Evolutionary conservation across 2,113 vertebrate genomes (phyloP), one percentile per base, ranked within the genome.

Genomic region (Odontesthes bonariensis): DNA sequence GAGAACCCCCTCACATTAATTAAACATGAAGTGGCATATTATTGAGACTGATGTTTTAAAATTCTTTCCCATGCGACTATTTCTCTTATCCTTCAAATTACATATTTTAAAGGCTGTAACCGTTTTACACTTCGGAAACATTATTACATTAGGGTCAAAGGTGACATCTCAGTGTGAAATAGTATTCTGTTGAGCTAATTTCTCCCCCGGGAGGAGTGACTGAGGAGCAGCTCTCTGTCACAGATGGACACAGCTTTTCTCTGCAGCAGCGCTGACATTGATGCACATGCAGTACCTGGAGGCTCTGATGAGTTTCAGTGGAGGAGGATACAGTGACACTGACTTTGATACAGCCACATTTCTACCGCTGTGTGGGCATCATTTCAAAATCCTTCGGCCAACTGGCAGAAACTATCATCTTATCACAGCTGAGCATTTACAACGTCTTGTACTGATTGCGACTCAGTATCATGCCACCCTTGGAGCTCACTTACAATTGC

Each of bases 121-220:
- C 69, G 76, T 78, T 83, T 80, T 70, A 84, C 75, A 81, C 54
- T 69, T 54, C 19, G 17, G 68, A 74, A 77, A 66, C 22, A 35
- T 69, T 65, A 86, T 82, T 72, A 60, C 69, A 52, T 1, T 35
- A 46, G 70, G 75, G 44, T 12, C 1, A 85, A 69, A 90, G 71
- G 78, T 84, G 47, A 68, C 42, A 27, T 59, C 5, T 69, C 35
- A 0, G 58, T 61, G 68, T 78, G 77, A 86, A 79, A 90, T 46
- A 54, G 27, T 63, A 58, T 73, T 79, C 59, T 0, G 51, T 33
- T 10, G 6, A 57, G 66, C 58, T 70, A 56, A 78, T 79, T 81
- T 69, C 55, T 52, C 72, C 31, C 59, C 49, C 22, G 77, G 75
- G 67, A 82, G 64, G 73, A 66, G 53, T 78, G 82, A 35, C 16